These are phyloP conservation scores for human DNA, from an alignment of 2,113 vertebrate genomes.

Conservation along the genomic window DNA sequence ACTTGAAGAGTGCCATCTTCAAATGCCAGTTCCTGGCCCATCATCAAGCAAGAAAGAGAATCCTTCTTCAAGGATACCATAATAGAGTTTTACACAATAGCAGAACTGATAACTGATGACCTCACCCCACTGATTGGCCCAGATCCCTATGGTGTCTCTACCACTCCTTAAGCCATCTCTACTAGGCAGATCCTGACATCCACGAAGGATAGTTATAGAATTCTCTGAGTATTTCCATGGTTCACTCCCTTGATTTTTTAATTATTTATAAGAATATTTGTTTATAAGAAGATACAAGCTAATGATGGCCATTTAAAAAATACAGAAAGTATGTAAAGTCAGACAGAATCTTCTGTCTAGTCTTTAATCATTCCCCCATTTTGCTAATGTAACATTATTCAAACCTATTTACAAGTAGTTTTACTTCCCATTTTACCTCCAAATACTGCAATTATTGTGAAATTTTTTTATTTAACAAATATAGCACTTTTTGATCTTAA, in stretches of 20 bases:
- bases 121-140: neutral
- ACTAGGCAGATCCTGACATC: neutral
- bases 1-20: neutral
- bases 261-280: neutral
- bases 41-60: neutral
- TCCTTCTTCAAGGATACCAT: neutral
- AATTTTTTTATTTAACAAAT: neutral
- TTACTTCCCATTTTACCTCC: neutral
- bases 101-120: too few species aligned
- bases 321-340: neutral
- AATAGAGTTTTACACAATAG: neutral
- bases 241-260: neutral
- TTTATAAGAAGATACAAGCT: neutral
- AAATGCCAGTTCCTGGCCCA: neutral
- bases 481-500: neutral
- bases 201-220: neutral
- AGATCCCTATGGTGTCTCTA: neutral
- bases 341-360: neutral
- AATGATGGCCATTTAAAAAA: neutral
- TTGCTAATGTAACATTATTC: neutral
- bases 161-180: neutral
- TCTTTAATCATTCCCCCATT: neutral
- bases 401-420: neutral
- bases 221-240: neutral
- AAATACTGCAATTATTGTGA: too few species aligned